Percentiles rank a stretch among this genome's conserved stretches.
phyloP scores from a whole-genome alignment of 2,797 vertebrate species.

The Sparus aurata region DNA sequence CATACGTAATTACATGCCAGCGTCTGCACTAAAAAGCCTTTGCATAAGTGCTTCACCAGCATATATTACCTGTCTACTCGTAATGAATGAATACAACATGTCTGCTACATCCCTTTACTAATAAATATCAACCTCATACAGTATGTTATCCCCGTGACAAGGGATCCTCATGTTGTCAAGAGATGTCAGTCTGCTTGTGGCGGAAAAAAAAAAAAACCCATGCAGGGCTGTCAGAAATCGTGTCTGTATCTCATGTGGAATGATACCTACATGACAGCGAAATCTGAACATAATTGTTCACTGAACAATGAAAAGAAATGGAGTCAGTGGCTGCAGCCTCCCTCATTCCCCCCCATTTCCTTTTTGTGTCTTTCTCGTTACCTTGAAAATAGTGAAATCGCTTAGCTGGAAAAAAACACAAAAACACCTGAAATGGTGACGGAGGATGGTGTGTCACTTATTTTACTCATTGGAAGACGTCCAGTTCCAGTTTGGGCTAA shows the following conservation, averaged over 20 bases:
- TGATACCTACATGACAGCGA: conserved; percentile 76
- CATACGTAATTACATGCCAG: conserved; percentile 61
- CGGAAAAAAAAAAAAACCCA: conserved; percentile 62
- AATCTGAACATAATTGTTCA: conserved; percentile 76
- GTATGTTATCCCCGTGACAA: conserved; percentile 71
- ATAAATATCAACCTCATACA: conserved; percentile 61
- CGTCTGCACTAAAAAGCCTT: conserved; percentile 40
- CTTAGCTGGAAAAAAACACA: conserved; percentile 21
- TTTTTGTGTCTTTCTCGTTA: conserved; percentile 22
- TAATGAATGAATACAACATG: conserved; percentile 62
- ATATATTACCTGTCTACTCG: conserved; percentile 51
- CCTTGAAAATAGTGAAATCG: conserved; percentile 7
- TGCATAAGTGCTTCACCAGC: conserved; percentile 20
- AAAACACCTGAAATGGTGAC: conserved; percentile 35
- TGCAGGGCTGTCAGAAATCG: conserved; percentile 66
- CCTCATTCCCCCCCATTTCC: background rate
- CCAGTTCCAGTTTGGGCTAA: conserved; percentile 44
- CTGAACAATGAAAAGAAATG: conserved; percentile 74
- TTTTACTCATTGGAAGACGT: conserved; percentile 48
- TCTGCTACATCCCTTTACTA: conserved; percentile 50
- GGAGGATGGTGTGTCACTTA: conserved; percentile 27
- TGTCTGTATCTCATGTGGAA: conserved; percentile 77
- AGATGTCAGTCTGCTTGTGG: conserved; percentile 69
- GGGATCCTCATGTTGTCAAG: conserved; percentile 74
- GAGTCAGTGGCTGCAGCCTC: conserved; percentile 35